A percentile compares a stretch with the other conserved stretches of the same genome.
phyloP scores from a whole-genome alignment of 1,140 invertebrate species.

The Drosophila paulistorum region DNA sequence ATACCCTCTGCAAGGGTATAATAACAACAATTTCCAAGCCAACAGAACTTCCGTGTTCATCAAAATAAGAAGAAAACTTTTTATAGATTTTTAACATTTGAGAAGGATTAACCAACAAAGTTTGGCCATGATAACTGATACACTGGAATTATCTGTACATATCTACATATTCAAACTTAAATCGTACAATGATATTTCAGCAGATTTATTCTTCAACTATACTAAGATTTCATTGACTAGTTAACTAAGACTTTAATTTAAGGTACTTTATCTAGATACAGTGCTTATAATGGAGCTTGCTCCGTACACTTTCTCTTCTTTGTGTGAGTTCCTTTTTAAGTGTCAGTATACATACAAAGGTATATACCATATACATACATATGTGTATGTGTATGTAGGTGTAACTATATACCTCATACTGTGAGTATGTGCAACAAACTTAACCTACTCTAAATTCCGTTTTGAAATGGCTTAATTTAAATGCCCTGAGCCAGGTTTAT shows the following conservation, averaged over 20 bases:
- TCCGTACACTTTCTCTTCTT: background rate
- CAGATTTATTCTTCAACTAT: too few species aligned
- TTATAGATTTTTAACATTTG: too few species aligned
- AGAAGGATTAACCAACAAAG: too few species aligned
- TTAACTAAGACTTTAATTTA: background rate
- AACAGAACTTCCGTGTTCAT: background rate
- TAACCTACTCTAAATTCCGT: slow-evolving; percentile 6
- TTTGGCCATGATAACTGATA: too few species aligned
- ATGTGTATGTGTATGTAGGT: background rate
- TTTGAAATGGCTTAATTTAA: slow-evolving; percentile 13
- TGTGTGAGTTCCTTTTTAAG: background rate
- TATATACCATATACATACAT: background rate
- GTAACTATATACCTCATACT: background rate
- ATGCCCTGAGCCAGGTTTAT: slow-evolving; percentile 7
- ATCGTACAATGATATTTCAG: too few species aligned
- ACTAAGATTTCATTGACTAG: too few species aligned
- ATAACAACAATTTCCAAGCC: background rate
- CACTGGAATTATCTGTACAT: too few species aligned
- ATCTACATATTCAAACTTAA: too few species aligned
- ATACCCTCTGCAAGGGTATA: too few species aligned
- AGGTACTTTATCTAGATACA: background rate
- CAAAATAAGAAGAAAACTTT: background rate
- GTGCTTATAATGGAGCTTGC: background rate
- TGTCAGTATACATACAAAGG: background rate
- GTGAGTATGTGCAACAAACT: slow-evolving; percentile 2